Evolutionary conservation across 2,888 invertebrate genomes (phyloP), one percentile per base, ranked within the genome.

Genomic region (Trimorus sp.): DNA sequence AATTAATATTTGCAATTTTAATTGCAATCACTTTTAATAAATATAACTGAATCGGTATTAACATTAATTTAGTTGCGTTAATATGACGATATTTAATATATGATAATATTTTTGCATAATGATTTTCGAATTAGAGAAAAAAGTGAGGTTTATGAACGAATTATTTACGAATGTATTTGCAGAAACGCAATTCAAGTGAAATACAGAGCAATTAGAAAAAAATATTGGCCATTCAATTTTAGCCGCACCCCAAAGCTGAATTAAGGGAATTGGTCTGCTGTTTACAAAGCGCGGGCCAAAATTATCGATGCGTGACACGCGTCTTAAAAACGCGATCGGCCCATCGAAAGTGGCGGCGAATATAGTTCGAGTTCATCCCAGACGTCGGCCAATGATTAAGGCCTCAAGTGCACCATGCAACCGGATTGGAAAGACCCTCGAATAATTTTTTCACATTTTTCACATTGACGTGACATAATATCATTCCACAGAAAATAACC

Each of bases 221-320:
- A 58, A 37, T 11, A 49, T 7, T 65, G 42, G 26, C 48, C 48
- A 58, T 78, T 60, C 73, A 77, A 68, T 79, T 79, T 73, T 79
- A 77, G 69, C 54, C 60, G 48, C 60, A 73, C 62, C 68, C 16
- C 15, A 45, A 14, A 71, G 40, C 26, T 59, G 48, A 65, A 70
- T 51, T 53, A 40, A 60, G 66, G 56, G 73, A 74, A 56, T 49
- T 38, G 74, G 79, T 59, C 54, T 49, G 69, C 74, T 79, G 74
- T 79, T 79, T 79, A 74, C 74, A 79, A 71, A 79, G 74, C 70
- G 70, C 53, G 79, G 63, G 79, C 79, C 79, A 79, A 75, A 79
- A 59, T 79, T 79, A 79, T 79, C 79, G 79, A 79, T 79, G 79
- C 79, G 62, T 68, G 79, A 73, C 73, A 79, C 45, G 62, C 60